phyloP scores from a whole-genome alignment of 2,888 invertebrate species.

The Dromius quadrimaculatus region DNA sequence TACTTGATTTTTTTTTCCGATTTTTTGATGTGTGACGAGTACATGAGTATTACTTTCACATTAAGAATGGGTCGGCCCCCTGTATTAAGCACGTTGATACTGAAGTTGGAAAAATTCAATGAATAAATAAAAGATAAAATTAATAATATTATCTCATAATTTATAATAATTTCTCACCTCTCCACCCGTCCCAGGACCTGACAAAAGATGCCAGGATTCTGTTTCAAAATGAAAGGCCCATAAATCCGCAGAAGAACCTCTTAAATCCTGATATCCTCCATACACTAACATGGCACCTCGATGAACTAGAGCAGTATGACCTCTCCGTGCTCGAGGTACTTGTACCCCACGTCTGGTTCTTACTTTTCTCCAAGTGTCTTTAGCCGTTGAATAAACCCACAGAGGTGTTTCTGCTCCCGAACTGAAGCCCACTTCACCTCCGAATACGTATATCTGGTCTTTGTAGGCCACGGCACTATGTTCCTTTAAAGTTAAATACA shows the following conservation, averaged over 20 bases:
- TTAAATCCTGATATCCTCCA: conserved; percentile 88
- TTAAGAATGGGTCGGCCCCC: no score
- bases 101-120: no score
- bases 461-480: conserved; percentile 85
- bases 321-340: conserved; percentile 82
- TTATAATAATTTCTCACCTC: no score
- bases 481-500: no score
- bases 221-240: conserved; percentile 91
- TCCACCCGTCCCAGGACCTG: conserved; percentile 59
- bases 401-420: conserved; percentile 83
- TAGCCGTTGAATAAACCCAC: conserved; percentile 83
- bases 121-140: no score
- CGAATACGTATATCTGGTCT: conserved; percentile 84
- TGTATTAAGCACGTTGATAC: no score
- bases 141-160: no score
- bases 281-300: conserved; percentile 85
- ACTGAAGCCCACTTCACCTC: conserved; percentile 86
- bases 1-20: no score
- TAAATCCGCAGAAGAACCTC: conserved; percentile 85
- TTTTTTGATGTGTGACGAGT: no score
- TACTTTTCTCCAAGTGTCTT: conserved; percentile 73
- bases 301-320: conserved; percentile 85
- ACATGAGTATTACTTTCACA: no score
- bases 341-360: conserved; percentile 70
- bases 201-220: conserved; percentile 82